Percentiles rank a stretch among this genome's conserved stretches.
Conservation (phyloP, 2,888 invertebrate species). For the Lasioglossum pauxillum region DNA sequence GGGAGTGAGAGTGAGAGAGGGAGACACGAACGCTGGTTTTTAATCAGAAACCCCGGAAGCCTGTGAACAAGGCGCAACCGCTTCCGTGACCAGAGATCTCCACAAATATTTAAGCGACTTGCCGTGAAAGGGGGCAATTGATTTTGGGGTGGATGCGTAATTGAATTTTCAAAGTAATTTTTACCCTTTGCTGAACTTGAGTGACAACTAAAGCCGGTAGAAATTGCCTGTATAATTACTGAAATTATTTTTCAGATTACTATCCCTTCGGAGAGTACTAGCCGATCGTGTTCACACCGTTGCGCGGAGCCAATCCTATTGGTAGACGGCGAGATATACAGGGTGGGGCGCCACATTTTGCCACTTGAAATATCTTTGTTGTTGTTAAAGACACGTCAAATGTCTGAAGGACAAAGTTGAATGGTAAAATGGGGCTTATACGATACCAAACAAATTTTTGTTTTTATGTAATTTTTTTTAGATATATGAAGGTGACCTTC, state of each 20-base stretch:
- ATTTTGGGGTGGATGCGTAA: background rate
- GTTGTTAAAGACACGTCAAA: too few relatives aligned
- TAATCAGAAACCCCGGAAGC: slow-evolving; percentile 36
- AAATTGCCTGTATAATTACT: background rate
- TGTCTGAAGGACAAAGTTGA: too few relatives aligned
- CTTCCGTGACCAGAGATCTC: slow-evolving; percentile 12
- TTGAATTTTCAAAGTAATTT: background rate
- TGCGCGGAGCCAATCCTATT: background rate
- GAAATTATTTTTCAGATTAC: background rate
- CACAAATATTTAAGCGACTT: slow-evolving; percentile 11
- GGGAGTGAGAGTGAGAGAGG: background rate
- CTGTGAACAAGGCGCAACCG: background rate
- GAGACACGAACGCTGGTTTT: slow-evolving; percentile 36
- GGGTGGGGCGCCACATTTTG: too few relatives aligned
- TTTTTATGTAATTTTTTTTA: too few relatives aligned
- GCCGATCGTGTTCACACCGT: background rate
- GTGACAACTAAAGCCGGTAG: background rate
- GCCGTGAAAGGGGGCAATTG: background rate
- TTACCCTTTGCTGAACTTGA: background rate
- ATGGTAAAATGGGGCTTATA: too few relatives aligned
- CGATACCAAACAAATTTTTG: too few relatives aligned
- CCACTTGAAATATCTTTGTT: too few relatives aligned
- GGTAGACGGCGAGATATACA: background rate
- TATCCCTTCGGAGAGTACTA: too few relatives aligned
- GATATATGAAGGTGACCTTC: too few relatives aligned